These are phyloP conservation scores for Parapristionchus giblindavisi DNA, from an alignment of 2,888 invertebrate genomes.

Conservation along the genomic window DNA sequence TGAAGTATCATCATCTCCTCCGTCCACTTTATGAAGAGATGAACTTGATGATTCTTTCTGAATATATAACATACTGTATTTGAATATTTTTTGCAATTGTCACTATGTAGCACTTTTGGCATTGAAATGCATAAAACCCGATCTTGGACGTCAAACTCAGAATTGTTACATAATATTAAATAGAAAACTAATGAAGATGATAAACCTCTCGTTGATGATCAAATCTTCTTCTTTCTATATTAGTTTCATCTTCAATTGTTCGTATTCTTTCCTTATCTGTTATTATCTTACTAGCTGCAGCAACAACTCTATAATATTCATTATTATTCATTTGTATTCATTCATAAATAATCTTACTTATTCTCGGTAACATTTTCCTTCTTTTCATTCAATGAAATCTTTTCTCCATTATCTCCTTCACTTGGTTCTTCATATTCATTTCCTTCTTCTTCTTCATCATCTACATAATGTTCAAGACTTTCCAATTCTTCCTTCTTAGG, in stretches of 20 bases:
- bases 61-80: too few relatives aligned
- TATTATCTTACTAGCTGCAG: conserved; percentile 10
- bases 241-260: background rate
- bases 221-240: background rate
- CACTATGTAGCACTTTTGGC: too few relatives aligned
- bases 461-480: conserved; percentile 16
- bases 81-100: too few relatives aligned
- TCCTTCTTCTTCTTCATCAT: conserved; percentile 24
- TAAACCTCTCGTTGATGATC: background rate
- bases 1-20: conserved; percentile 20
- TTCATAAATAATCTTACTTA: background rate
- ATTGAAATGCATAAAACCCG: too few relatives aligned
- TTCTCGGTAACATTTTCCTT: conserved; percentile 1
- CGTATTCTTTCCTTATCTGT: conserved; percentile 1
- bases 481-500: conserved; percentile 32
- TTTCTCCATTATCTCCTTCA: conserved; percentile 25
- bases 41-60: too few relatives aligned
- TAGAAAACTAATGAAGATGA: too few relatives aligned
- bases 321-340: background rate
- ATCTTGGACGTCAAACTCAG: too few relatives aligned
- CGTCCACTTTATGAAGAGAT: conserved; percentile 15
- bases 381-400: conserved; percentile 4
- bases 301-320: conserved; percentile 2
- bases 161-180: too few relatives aligned
- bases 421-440: conserved; percentile 36